These are phyloP conservation scores for Empis livida DNA, from an alignment of 2,888 invertebrate species.

Conservation along the genomic window DNA sequence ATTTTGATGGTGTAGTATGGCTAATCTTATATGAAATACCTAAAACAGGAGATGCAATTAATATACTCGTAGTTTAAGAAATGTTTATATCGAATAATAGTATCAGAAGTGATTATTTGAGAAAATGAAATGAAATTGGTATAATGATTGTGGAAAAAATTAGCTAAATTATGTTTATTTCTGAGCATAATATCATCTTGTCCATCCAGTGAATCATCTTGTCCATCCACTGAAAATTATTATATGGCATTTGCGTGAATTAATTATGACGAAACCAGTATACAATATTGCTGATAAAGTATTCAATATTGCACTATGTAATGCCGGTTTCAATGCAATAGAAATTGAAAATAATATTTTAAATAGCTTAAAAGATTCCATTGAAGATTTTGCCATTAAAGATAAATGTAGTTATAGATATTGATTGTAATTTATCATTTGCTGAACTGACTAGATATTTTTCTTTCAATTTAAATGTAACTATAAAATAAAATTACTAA, in stretches of 20 bases:
- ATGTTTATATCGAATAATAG: conserved; percentile 36
- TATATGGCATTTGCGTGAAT: conserved; percentile 34
- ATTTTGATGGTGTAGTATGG: conserved; percentile 46
- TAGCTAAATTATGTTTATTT: conserved; percentile 8
- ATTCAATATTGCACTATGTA: conserved; percentile 27
- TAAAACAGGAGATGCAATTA: conserved; percentile 29
- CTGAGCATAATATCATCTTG: background rate
- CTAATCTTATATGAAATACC: conserved; percentile 25
- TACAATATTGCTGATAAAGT: conserved; percentile 31
- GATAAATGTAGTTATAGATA: conserved; percentile 34
- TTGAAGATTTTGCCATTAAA: conserved; percentile 14
- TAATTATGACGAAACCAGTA: conserved; percentile 34
- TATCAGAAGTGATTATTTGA: conserved; percentile 22
- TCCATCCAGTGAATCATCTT: background rate
- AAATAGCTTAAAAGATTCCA: background rate
- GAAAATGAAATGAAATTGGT: conserved; percentile 21
- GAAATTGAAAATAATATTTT: conserved; percentile 26
- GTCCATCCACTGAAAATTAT: conserved; percentile 35
- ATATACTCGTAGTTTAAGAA: conserved; percentile 35
- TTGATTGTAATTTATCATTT: conserved; percentile 33
- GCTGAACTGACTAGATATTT: conserved; percentile 33
- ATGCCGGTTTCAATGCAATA: conserved; percentile 34
- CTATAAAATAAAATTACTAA: too few species aligned
- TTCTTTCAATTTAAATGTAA: too few species aligned
- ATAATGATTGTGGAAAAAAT: conserved; percentile 19